A percentile compares a stretch with the other conserved stretches of the same genome.
phyloP scores from a whole-genome alignment of 2,113 vertebrate species.

The human (Homo sapiens) region DNA sequence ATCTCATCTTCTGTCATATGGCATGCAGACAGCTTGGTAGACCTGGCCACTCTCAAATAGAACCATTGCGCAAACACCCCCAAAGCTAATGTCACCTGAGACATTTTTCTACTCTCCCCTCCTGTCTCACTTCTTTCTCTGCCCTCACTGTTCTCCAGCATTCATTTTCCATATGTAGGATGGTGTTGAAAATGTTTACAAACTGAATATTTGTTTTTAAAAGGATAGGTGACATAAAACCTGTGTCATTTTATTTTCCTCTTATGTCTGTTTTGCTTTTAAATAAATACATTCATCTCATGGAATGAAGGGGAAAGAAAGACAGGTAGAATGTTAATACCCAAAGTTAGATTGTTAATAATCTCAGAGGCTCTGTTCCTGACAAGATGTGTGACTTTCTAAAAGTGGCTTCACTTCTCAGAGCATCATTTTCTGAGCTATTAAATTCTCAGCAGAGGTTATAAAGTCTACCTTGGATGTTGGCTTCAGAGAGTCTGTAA shows the following conservation, averaged over 20 bases:
- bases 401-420: background rate
- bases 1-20: background rate
- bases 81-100: background rate
- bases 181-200: background rate
- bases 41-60: background rate
- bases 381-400: background rate
- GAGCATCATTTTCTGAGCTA: background rate
- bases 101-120: background rate
- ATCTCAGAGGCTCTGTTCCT: background rate
- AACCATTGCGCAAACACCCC: background rate
- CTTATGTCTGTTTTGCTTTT: background rate
- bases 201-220: background rate
- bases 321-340: background rate
- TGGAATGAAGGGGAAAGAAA: background rate
- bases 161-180: background rate
- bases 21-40: accelerated
- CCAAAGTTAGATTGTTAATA: background rate
- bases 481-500: background rate
- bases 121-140: background rate
- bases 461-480: background rate
- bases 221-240: too few relatives aligned
- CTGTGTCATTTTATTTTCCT: background rate
- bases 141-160: too few relatives aligned
- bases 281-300: background rate
- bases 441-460: background rate